Percentiles rank a stretch among this genome's conserved stretches.
Conservation (phyloP, 2,113 vertebrate species). For the Ovis aries region DNA sequence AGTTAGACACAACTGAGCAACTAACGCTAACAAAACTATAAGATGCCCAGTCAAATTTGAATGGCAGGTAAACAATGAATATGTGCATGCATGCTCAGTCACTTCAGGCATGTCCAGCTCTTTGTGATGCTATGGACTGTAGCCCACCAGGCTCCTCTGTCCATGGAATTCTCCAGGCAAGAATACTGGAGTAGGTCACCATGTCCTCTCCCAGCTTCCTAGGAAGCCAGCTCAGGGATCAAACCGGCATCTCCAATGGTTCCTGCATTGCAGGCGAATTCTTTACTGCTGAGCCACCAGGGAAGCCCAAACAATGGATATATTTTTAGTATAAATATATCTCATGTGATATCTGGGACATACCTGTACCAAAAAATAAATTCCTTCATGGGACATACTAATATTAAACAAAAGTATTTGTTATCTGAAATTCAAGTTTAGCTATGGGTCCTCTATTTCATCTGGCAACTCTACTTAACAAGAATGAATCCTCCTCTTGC, state of each 20-base stretch:
- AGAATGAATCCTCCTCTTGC: neutral
- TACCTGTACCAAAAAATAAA: neutral
- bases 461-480: neutral
- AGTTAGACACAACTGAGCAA: neutral
- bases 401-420: neutral
- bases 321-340: neutral
- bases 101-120: neutral
- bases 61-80: neutral
- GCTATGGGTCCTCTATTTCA: neutral
- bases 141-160: neutral
- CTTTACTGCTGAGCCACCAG: neutral
- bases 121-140: neutral
- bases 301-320: neutral
- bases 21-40: neutral
- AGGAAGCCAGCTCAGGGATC: neutral
- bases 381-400: neutral
- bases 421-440: constrained; percentile 1
- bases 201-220: neutral
- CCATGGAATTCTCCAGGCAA: neutral
- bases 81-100: neutral
- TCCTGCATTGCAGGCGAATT: neutral
- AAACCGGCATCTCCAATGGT: neutral
- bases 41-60: neutral
- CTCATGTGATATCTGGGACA: neutral
- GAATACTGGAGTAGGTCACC: neutral